Evolutionary conservation across 2,113 vertebrate species (phyloP).

Genomic region (Rhea americana): DNA sequence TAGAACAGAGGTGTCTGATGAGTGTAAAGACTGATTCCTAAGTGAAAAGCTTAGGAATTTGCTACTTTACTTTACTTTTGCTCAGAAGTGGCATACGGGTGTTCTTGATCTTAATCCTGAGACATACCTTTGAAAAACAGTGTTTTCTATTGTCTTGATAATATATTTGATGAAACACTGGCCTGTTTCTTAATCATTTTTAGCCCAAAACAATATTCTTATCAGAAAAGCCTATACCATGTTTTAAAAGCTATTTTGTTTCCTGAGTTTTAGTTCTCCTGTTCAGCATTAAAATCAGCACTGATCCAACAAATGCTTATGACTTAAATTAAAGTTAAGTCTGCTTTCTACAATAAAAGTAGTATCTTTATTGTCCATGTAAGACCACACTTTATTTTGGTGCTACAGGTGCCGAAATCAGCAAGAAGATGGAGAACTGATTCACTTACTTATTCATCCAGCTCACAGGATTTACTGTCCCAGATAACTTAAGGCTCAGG

Average conservation of each 20-base stretch:
- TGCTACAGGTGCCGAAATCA: background rate
- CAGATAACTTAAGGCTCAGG: background rate
- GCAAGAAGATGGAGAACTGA: accelerated
- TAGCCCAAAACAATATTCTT: background rate
- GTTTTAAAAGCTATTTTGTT: background rate
- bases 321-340: background rate
- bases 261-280: background rate
- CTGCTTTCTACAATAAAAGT: background rate
- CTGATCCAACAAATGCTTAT: background rate
- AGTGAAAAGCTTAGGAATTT: background rate
- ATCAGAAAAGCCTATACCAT: background rate
- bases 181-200: background rate
- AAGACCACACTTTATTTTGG: background rate
- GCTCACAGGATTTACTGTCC: background rate
- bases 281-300: background rate
- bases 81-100: background rate
- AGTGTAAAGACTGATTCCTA: background rate
- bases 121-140: background rate
- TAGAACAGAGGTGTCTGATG: background rate
- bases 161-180: background rate
- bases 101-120: background rate
- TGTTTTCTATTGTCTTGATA: background rate
- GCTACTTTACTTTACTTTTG: background rate
- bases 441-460: background rate
- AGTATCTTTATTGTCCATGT: background rate